A percentile compares a stretch with the other conserved stretches of the same genome.
phyloP scores from a whole-genome alignment of 1,140 invertebrate genomes.

The Zaprionus davidi region DNA sequence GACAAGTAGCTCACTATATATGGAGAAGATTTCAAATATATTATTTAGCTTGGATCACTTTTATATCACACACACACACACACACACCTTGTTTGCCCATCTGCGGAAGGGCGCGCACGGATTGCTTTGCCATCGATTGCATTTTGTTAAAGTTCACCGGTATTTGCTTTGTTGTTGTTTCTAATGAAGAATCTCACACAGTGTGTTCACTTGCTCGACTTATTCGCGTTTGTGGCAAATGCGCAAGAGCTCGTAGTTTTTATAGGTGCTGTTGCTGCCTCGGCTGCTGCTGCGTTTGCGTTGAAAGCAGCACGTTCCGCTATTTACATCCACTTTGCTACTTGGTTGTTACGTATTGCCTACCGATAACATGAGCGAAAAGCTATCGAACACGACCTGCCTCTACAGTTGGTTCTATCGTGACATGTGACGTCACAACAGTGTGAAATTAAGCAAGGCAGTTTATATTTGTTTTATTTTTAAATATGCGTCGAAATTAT shows the following conservation, averaged over 20 bases:
- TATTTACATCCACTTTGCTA: slow-evolving; percentile 20
- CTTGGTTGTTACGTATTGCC: slow-evolving; percentile 42
- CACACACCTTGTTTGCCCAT: slow-evolving; percentile 74
- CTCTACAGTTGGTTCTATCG: not conserved
- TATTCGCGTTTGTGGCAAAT: slow-evolving; percentile 39
- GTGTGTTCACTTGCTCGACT: slow-evolving; percentile 44
- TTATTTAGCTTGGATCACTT: slow-evolving; percentile 7
- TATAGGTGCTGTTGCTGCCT: slow-evolving; percentile 29
- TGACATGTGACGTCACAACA: not conserved
- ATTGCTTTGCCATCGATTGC: slow-evolving; percentile 71
- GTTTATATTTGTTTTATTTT: no score
- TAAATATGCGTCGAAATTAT: not conserved
- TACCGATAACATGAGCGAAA: slow-evolving; percentile 13
- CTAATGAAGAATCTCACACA: not conserved
- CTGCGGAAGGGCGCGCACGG: slow-evolving; percentile 58
- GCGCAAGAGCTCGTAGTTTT: slow-evolving; percentile 20
- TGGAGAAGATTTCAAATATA: slow-evolving; percentile 16
- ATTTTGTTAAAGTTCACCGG: slow-evolving; percentile 49
- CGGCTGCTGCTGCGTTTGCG: slow-evolving; percentile 29
- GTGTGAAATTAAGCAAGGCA: no score
- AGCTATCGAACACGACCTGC: slow-evolving; percentile 24
- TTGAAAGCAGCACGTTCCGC: slow-evolving; percentile 43
- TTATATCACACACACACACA: slow-evolving; percentile 38
- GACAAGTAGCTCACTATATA: slow-evolving; percentile 61
- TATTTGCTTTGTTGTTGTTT: slow-evolving; percentile 19